A percentile compares a stretch with the other conserved stretches of the same genome.
phyloP scores from a whole-genome alignment of 2,113 vertebrate genomes.

The Burhinus oedicnemus region DNA sequence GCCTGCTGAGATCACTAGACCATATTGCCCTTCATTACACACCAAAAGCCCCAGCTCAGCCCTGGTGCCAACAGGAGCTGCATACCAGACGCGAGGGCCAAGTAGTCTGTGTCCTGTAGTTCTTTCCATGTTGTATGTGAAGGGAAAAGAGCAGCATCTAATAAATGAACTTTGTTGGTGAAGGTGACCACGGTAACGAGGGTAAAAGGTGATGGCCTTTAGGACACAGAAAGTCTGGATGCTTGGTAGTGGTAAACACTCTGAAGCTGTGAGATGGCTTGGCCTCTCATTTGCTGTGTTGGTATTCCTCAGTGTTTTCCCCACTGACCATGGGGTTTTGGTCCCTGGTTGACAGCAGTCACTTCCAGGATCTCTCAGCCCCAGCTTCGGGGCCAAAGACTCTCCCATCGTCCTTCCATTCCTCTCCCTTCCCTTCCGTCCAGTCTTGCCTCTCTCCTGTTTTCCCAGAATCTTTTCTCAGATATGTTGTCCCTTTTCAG shows the following conservation, averaged over 20 bases:
- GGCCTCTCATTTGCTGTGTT: neutral
- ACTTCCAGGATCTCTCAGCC: neutral
- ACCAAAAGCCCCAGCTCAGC: neutral
- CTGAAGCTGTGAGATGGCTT: neutral
- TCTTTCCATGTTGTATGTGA: neutral
- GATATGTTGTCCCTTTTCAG: neutral
- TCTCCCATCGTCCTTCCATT: neutral
- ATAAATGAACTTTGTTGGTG: neutral
- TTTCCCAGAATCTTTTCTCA: neutral
- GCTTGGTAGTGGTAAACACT: rapidly evolving
- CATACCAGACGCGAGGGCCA: neutral
- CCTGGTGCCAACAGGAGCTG: neutral
- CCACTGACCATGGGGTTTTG: neutral
- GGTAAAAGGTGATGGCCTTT: neutral
- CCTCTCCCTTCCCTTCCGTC: neutral
- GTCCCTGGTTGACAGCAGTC: neutral
- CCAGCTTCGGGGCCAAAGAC: rapidly evolving
- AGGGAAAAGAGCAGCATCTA: neutral
- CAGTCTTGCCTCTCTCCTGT: neutral
- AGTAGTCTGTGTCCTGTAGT: neutral
- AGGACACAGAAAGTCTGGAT: neutral
- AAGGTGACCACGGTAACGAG: rapidly evolving
- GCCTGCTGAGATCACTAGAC: constrained; percentile 41
- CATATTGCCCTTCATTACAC: neutral
- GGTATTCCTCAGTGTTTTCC: neutral